Evolutionary conservation across 2,888 invertebrate genomes (phyloP).

Genomic region (Macrosiphum euphorbiae): DNA sequence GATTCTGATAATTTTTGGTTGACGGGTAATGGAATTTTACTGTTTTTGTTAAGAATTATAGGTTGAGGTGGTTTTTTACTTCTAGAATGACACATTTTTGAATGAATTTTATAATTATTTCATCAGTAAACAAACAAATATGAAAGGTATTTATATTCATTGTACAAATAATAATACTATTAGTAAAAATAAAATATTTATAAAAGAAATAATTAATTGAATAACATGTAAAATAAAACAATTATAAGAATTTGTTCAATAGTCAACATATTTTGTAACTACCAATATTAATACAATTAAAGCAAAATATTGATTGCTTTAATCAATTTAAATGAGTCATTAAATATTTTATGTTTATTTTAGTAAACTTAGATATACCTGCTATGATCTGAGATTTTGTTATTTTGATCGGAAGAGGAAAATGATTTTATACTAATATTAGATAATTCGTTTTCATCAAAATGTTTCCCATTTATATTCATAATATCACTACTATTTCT

Average conservation of each 20-base stretch:
- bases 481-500: constrained; percentile 27
- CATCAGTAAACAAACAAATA: background rate
- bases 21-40: constrained; percentile 66
- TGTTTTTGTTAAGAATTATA: constrained; percentile 52
- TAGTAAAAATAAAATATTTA: background rate
- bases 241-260: background rate
- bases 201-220: background rate
- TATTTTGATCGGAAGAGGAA: constrained; percentile 57
- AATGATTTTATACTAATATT: constrained; percentile 48
- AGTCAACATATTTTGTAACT: background rate
- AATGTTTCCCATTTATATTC: constrained; percentile 39
- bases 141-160: background rate
- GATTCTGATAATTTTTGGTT: constrained; percentile 39
- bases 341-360: background rate
- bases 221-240: background rate
- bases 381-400: constrained; percentile 58
- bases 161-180: background rate
- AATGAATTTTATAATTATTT: background rate
- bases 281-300: background rate
- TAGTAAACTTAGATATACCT: constrained; percentile 22
- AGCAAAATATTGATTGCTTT: background rate
- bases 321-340: background rate
- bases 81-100: constrained; percentile 19
- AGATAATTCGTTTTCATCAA: constrained; percentile 61
- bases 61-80: constrained; percentile 53